phyloP scores from a whole-genome alignment of 2,797 vertebrate genomes.

The Labeo calbasu region DNA sequence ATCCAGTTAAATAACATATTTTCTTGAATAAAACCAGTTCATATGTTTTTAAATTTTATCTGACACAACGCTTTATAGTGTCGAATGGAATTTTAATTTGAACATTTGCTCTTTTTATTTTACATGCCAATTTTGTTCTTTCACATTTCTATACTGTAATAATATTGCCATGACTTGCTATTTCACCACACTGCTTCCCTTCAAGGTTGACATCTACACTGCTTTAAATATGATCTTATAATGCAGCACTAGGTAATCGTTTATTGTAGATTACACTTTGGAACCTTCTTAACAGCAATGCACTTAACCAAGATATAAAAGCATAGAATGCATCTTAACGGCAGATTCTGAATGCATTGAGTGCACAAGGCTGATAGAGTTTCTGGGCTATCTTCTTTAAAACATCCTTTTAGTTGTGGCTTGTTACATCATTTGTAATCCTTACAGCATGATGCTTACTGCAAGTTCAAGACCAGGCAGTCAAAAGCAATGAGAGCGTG shows the following conservation, averaged over 20 bases:
- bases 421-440: slow-evolving; percentile 38
- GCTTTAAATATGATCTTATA: slow-evolving; percentile 2
- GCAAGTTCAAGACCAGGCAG: slow-evolving; percentile 29
- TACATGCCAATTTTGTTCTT: not conserved
- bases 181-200: not conserved
- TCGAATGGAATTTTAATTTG: not conserved
- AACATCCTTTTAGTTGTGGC: slow-evolving; percentile 18
- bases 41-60: not conserved
- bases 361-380: not conserved
- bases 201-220: not conserved
- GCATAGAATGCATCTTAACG: not conserved
- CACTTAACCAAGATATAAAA: slow-evolving; percentile 7
- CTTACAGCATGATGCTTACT: slow-evolving; percentile 40
- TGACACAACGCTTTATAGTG: not conserved
- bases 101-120: not conserved
- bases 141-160: not conserved
- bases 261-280: slow-evolving; percentile 10
- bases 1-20: not conserved
- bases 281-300: not conserved
- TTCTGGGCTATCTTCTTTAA: slow-evolving; percentile 6
- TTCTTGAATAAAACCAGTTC: not conserved
- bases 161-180: not conserved
- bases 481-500: slow-evolving; percentile 43
- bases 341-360: slow-evolving; percentile 7
- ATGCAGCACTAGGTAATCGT: not conserved